Percentiles rank a stretch among this genome's conserved stretches.
These are phyloP conservation scores for Drosophila testacea DNA, from an alignment of 2,888 invertebrate genomes.

Conservation along the genomic window DNA sequence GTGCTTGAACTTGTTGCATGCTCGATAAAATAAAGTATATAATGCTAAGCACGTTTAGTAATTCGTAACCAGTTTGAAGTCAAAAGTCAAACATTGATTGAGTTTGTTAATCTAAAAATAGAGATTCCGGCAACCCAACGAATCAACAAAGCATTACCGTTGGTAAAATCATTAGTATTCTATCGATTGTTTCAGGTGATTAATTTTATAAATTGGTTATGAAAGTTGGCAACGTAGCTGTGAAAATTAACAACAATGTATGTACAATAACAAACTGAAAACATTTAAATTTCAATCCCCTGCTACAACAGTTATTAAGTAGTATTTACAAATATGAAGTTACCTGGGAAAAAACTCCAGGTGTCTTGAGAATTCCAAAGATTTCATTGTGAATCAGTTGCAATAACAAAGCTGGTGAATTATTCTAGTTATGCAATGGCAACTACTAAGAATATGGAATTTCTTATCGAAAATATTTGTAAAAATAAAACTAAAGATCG, in stretches of 20 bases:
- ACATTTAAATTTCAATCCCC: background rate
- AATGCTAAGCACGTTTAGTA: constrained; percentile 18
- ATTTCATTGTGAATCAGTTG: constrained; percentile 12
- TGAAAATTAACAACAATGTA: constrained; percentile 17
- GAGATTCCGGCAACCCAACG: constrained; percentile 17
- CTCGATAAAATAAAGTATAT: constrained; percentile 5
- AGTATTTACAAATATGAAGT: background rate
- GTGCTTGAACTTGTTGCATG: constrained; percentile 25
- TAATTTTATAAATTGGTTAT: constrained; percentile 4
- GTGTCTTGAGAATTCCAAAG: constrained; percentile 1
- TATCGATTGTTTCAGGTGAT: constrained; percentile 14
- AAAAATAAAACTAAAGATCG: background rate
- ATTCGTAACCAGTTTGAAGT: constrained; percentile 39
- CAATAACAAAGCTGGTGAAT: constrained; percentile 28
- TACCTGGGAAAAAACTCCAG: constrained; percentile 6
- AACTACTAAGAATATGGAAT: background rate
- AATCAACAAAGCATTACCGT: constrained; percentile 1
- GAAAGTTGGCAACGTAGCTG: constrained; percentile 3
- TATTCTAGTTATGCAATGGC: constrained; percentile 1
- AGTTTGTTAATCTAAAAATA: constrained; percentile 46
- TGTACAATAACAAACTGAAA: background rate
- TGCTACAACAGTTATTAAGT: background rate
- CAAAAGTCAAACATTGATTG: constrained; percentile 24
- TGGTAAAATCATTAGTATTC: constrained; percentile 1
- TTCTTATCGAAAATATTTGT: background rate